Base-by-base conservation (phyloP, 2,888 invertebrate species). In the Cenopis cana region DNA sequence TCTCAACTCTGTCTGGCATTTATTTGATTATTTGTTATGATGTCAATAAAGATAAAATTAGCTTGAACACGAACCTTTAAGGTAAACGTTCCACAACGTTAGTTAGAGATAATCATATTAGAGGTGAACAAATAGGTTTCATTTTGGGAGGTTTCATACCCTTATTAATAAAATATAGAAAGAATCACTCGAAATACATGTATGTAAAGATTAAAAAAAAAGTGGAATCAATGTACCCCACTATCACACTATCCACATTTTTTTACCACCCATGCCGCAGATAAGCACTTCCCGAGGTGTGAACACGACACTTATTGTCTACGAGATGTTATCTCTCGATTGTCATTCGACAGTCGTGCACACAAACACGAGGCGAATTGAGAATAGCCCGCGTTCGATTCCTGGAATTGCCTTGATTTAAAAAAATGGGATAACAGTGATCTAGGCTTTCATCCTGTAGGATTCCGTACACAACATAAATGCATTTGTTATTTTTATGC, bases 361-460 rank as follows among this genome's bases (percentile, higher is more conserved):
- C 17, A 73, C 73, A 71, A 75, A 74, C 81, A 86, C 85, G 89
- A 84, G 81, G 79, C 76, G 90, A 84, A 90, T 90, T 82, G 81
- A 81, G 87, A 90, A 87, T 89, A 84, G 80, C 79, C 73, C 68
- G 76, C 41, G 20, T 84, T 83, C 80, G 83, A 77, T 82, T 80
- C 79, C 79, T 33, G 77, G 82, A 82, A 82, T 57, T 74, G 76
- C 72, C 74, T 49, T 54, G 65, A 36, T 71, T n/a, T 60, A 56
- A 18, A 61, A 65, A 66, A 59, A 20, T 36, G 18, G 60, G 24
- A 12, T n/a, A 66, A 36, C 56, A 10, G 38, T 50, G 55, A 50
- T 61, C n/a, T 12, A 12, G 10, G 33, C 33, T 61, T 38, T 41
- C 41, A 38, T 20, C 2, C 12, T 17, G 8, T 20, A 54, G 41